Conservation (phyloP, 2,888 invertebrate species). For the Anarsia innoxiella region DNA sequence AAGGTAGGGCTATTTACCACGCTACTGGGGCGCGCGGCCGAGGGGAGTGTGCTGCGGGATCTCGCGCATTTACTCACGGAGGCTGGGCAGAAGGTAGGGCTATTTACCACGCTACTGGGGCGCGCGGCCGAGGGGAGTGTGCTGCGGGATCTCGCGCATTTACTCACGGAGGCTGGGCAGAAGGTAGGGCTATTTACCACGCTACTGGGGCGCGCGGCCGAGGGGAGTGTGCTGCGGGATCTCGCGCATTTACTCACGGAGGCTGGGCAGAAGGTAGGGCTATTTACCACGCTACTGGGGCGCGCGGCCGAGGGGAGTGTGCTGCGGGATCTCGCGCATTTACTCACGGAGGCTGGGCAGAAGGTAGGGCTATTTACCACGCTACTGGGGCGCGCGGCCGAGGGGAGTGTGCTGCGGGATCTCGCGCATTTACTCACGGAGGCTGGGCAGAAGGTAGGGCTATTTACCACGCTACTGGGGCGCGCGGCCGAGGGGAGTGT, state of each 20-base stretch:
- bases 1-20: slow-evolving; percentile 2
- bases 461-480: no score
- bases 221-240: slow-evolving; percentile 95
- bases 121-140: slow-evolving; percentile 97
- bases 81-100: slow-evolving; percentile 56
- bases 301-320: slow-evolving; percentile 97
- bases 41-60: slow-evolving; percentile 95
- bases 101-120: no score
- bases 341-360: slow-evolving; percentile 87
- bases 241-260: slow-evolving; percentile 96
- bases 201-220: no score
- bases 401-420: slow-evolving; percentile 95
- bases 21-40: no score
- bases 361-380: slow-evolving; percentile 2
- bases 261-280: slow-evolving; percentile 56
- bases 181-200: slow-evolving; percentile 2
- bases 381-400: no score
- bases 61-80: slow-evolving; percentile 96
- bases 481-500: slow-evolving; percentile 97
- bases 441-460: slow-evolving; percentile 56
- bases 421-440: slow-evolving; percentile 96
- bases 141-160: slow-evolving; percentile 93
- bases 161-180: slow-evolving; percentile 87
- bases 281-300: no score
- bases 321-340: slow-evolving; percentile 93